Evolutionary conservation across 1,140 invertebrate species (phyloP), one percentile per base, ranked within the genome.

Genomic region (Liolophura sinensis): DNA sequence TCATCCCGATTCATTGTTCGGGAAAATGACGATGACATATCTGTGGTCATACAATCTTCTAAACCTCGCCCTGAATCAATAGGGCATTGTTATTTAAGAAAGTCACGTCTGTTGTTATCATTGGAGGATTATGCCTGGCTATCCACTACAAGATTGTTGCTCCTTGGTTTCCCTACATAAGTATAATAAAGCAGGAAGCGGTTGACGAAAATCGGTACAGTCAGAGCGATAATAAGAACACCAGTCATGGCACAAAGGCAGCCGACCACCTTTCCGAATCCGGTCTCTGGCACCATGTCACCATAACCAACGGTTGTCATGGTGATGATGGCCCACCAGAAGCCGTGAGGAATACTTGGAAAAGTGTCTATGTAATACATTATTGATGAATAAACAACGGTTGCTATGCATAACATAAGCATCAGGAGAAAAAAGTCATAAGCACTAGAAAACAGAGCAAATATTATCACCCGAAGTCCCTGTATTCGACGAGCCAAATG

Each of bases 401-500:
- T 82, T 0, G 78, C 80, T 22, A 82, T 82, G n/a, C 80, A 61
- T 31, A 82, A 64, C 60, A 82, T 80, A 0, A 80, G 78, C 59
- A 75, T 79, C 80, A 99, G 90, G 83, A 99, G 89, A 78, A 96
- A 95, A 76, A 99, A 89, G 88, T 99, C 97, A 87, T 98, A 98
- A 87, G 99, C 98, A 74, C 95, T 98, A 86, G 98, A 97, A 79
- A 95, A 91, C 80, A 99, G 89, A 58, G 97, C 99, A 87, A 99
- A 98, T 73, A 98, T 95, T 81, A 99, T 89, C 84, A 94, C 96
- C 87, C 99, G 96, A 73, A 99, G 89, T 66, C 98, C 98, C 80
- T 96, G 99, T 67, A 95, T 98, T 86, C 99, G 97, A 73, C 97
- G 91, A 69, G 97, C 97, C 79, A 99, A 88, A 88, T 99, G 98